These are phyloP conservation scores for Tragelaphus buxtoni DNA, from an alignment of 2,113 vertebrate genomes.

Conservation along the genomic window DNA sequence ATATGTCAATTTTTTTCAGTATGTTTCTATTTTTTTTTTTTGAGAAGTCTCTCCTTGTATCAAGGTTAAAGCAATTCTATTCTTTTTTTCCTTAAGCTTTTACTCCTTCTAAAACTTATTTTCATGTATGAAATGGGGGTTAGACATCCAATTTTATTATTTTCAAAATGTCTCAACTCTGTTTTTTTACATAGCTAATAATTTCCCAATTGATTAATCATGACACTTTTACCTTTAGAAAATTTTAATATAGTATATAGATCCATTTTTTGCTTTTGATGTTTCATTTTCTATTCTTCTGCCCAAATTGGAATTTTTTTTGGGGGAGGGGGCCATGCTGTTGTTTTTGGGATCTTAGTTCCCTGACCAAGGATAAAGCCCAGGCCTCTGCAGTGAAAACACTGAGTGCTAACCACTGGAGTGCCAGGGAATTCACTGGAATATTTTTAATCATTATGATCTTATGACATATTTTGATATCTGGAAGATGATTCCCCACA, in stretches of 20 bases:
- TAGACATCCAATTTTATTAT: not conserved
- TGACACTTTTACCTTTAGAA: not conserved
- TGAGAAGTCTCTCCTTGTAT: not conserved
- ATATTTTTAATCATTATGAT: not conserved
- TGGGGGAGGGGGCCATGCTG: accelerated
- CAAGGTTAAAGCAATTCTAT: not conserved
- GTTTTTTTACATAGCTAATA: not conserved
- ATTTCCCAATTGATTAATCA: not conserved
- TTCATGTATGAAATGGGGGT: not conserved
- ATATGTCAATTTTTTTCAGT: not conserved
- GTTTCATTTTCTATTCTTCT: not conserved
- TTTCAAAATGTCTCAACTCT: not conserved
- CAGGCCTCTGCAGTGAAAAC: not conserved
- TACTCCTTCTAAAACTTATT: not conserved
- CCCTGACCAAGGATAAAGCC: not conserved
- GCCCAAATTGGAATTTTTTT: not conserved
- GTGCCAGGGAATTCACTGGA: not conserved
- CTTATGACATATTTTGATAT: not conserved
- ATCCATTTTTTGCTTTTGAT: not conserved
- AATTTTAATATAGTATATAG: not conserved
- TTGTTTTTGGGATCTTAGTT: not conserved
- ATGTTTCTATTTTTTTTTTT: not conserved
- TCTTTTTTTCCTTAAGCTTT: not conserved
- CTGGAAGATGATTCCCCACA: not conserved
- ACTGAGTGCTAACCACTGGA: not conserved